phyloP scores from a whole-genome alignment of 1,140 invertebrate species.

The Drosophila willistoni region DNA sequence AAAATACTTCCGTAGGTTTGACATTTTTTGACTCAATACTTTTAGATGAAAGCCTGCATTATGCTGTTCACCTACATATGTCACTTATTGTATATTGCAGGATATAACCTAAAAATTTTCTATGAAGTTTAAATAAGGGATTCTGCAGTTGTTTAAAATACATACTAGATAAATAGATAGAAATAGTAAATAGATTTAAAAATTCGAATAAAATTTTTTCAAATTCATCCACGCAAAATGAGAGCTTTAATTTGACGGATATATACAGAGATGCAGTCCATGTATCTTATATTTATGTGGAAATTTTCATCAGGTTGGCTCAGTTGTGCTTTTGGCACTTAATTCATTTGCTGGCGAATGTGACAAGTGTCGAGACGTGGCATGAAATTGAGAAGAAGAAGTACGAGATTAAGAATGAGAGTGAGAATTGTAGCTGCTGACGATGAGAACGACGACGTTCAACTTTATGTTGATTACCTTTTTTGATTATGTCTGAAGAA shows the following conservation, averaged over 20 bases:
- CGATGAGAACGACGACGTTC: conserved; percentile 66
- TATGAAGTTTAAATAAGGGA: no score
- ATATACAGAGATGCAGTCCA: not conserved
- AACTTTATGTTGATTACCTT: conserved; percentile 81
- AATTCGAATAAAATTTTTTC: no score
- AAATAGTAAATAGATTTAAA: no score
- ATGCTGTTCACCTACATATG: no score
- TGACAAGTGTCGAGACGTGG: conserved; percentile 60
- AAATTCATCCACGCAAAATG: not conserved
- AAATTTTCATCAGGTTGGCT: conserved; percentile 48
- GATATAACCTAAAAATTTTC: no score
- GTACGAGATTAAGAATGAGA: conserved; percentile 44
- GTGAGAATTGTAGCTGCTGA: conserved; percentile 70
- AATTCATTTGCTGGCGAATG: conserved; percentile 74
- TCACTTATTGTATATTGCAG: no score
- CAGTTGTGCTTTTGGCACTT: conserved; percentile 80
- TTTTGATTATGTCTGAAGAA: conserved; percentile 74
- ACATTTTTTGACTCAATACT: no score
- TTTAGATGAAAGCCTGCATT: no score
- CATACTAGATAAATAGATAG: no score
- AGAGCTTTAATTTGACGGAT: not conserved
- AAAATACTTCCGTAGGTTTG: no score
- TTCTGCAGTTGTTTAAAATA: no score
- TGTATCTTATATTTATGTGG: not conserved
- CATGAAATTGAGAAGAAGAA: conserved; percentile 18